Evolutionary conservation across 2,113 vertebrate genomes (phyloP).

Genomic region (Vulpes lagopus): DNA sequence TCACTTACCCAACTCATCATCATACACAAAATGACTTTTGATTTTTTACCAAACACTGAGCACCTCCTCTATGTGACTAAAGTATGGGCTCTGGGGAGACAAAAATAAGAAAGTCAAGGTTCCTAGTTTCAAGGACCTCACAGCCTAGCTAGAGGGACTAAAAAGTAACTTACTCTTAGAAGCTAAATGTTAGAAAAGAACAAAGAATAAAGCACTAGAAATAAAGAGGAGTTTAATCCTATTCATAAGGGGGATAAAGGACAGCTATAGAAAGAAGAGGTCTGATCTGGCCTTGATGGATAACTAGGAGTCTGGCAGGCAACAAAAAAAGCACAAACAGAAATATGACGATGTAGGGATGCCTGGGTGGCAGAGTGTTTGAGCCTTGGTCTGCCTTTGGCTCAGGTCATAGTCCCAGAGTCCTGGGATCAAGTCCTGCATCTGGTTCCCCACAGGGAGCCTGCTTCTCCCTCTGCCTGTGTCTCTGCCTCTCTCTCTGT

Average conservation of each 20-base stretch:
- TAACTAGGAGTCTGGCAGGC: background rate
- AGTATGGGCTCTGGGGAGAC: background rate
- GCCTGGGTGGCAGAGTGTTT: no score
- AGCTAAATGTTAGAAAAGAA: constrained; percentile 23
- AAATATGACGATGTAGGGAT: background rate
- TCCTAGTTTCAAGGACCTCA: background rate
- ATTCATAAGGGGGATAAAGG: background rate
- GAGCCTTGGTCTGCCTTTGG: no score
- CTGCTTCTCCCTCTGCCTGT: no score
- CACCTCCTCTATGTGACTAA: background rate
- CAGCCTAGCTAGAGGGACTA: background rate
- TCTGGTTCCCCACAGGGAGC: no score
- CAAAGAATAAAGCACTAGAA: background rate
- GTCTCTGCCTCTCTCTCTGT: no score
- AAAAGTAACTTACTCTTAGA: background rate
- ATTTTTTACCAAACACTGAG: background rate
- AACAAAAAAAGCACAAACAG: background rate
- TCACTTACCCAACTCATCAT: background rate
- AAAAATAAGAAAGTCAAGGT: background rate
- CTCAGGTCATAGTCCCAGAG: no score
- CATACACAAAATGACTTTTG: background rate
- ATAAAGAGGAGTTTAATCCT: background rate
- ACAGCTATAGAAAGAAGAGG: background rate
- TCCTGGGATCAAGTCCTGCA: no score
- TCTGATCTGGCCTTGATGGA: background rate